Evolutionary conservation across 2,888 invertebrate species (phyloP), one percentile per base, ranked within the genome.

Genomic region (Peribatodes rhomboidaria): DNA sequence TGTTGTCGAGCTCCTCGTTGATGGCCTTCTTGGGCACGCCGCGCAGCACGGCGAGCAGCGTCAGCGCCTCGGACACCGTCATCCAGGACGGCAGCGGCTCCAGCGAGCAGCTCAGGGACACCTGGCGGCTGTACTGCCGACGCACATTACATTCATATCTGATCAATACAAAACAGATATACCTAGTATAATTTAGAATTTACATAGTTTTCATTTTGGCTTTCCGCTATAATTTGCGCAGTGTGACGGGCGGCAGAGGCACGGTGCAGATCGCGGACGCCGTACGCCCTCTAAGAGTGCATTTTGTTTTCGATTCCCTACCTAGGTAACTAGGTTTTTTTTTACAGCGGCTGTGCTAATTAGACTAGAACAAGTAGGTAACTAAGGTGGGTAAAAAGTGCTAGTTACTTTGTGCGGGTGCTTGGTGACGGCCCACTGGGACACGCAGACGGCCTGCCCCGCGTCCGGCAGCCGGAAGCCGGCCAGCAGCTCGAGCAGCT

Each of bases 81-180:
- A 92, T 84, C 92, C 92, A 92, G 0, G 71, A 65, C 0, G 92
- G 91, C 16, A 91, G 69, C 0, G 85, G 67, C 0, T 72, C 63
- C 1, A 61, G 68, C 0, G 79, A 75, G 53, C 84, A 83, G 67
- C 86, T 78, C 2, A 89, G 56, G 0, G 88, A 76, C 41, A 88
- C 73, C 53, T 88, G 78, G 1, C 82, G 79, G 8, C 82, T 74
- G 58, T 88, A 91, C 92, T 92, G 75, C 2, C 65, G 46, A 9
- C n/a, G 2, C 27, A 16, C 18, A 18, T 7, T 35, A 11, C 22
- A 52, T 20, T 20, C 18, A 6, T n/a, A 39, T 14, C n/a, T n/a
- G 13, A 22, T n/a, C 18, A 22, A n/a, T 22, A 22, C 22, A 9
- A 41, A 4, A 37, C 4, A 37, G 13, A 37, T 44, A 44, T n/a